Percentiles rank a stretch among this genome's conserved stretches.
These are phyloP conservation scores for Oreochromis tanganicae DNA, from an alignment of 2,113 vertebrate species.

Conservation along the genomic window DNA sequence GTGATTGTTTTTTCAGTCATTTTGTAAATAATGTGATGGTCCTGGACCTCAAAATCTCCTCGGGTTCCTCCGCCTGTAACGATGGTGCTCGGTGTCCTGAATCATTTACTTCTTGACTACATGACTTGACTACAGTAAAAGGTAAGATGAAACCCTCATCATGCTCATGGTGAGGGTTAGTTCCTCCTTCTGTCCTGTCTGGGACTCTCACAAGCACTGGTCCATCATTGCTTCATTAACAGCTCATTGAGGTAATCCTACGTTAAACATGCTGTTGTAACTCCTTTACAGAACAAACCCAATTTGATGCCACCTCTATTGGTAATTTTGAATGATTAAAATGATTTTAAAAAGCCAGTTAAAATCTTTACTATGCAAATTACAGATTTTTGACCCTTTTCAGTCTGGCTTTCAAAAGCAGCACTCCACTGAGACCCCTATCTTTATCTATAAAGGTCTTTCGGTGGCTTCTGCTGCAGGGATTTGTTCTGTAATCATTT, in stretches of 20 bases:
- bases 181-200: neutral
- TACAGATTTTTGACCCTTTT: neutral
- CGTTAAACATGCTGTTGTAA: neutral
- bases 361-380: neutral
- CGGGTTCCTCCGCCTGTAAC: neutral
- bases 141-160: neutral
- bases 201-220: neutral
- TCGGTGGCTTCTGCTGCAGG: neutral
- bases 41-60: neutral
- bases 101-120: neutral
- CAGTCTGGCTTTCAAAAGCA: neutral
- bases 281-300: fast-evolving
- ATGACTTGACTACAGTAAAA: neutral
- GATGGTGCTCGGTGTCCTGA: neutral
- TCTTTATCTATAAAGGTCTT: neutral
- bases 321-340: neutral
- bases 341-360: neutral
- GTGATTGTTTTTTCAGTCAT: neutral
- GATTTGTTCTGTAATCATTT: neutral
- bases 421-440: neutral
- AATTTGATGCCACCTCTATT: neutral
- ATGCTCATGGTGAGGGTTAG: neutral
- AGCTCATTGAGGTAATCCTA: neutral
- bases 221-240: neutral
- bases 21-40: neutral